Base-by-base conservation (phyloP, 2,797 vertebrate genomes). In the Spheniscus humboldti region DNA sequence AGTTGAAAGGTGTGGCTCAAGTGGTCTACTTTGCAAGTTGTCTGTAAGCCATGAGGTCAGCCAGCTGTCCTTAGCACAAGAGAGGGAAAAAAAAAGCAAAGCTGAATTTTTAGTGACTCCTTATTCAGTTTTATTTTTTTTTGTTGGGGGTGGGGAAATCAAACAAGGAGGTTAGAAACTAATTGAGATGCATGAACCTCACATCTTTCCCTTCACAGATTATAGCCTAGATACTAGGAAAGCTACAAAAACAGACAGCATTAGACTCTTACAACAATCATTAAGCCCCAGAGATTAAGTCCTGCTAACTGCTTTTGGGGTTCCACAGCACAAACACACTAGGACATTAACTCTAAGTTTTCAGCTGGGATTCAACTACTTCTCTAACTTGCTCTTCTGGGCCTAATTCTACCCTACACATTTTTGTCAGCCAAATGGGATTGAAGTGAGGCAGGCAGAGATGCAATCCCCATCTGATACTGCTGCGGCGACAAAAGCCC, bases 1-100 rank as follows among this genome's bases (percentile, higher is more conserved):
- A 77, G 92, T 5, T 73, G 82, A 92, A 86, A 78, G 76, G 91
- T 91, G 92, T 90, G 91, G 95, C 72, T 94, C 64, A 90, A 96
- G 94, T 81, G 75, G 92, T 89, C 86, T 86, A 88, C 90, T 96
- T 83, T 72, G 67, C 87, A 90, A 78, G 14, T 4, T 59, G 43
- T 52, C 68, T 57, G 47, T 11, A 75, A 95, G 13, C 39, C 39
- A 30, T 43, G 43, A 56, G 74, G 78, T 94, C 87, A 94, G 71
- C 83, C 95, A 96, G 66, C 62, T 96, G 90, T 72, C 64, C 76
- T 62, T 43, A 64, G 64, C 45, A 63, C 53, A 48, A 10, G 33
- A 57, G 47, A 3, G 12, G 12, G 8, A 27, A 75, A 47, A 39
- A 50, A 76, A 33, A 30, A 33, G 8, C 24, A 74, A 83, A 88